A percentile compares a stretch with the other conserved stretches of the same genome.
Conservation (phyloP, 2,888 invertebrate genomes). For the Spialia ferax region DNA sequence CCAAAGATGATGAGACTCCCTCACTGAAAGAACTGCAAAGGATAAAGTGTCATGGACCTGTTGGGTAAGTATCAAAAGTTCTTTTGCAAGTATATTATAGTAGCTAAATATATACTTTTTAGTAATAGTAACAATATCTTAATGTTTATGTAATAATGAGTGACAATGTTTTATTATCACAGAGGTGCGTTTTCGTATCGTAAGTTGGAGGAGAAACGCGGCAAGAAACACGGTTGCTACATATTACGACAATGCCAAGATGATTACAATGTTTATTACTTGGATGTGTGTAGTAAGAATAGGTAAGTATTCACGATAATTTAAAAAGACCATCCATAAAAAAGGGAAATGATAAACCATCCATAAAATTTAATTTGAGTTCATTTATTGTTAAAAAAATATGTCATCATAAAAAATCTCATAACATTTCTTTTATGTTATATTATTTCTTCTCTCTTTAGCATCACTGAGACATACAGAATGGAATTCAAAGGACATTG, state of each 20-base stretch:
- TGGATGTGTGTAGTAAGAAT: conserved; percentile 93
- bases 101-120: no score
- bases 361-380: not conserved
- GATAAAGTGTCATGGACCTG: conserved; percentile 95
- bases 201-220: conserved; percentile 93
- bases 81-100: conserved; percentile 19
- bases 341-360: not conserved
- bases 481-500: conserved; percentile 84
- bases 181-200: conserved; percentile 94
- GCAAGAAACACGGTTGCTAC: conserved; percentile 92
- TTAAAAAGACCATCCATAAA: not conserved
- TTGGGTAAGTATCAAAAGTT: conserved; percentile 88
- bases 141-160: not conserved
- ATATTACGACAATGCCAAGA: conserved; percentile 94
- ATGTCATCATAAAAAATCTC: no score
- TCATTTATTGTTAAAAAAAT: not conserved
- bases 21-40: conserved; percentile 90
- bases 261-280: conserved; percentile 92
- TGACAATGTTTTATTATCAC: conserved; percentile 54
- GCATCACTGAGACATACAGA: conserved; percentile 90
- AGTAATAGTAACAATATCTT: no score
- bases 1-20: conserved; percentile 93
- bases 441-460: conserved; percentile 53
- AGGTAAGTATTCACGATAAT: conserved; percentile 72
- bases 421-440: not conserved